Evolutionary conservation across 2,888 invertebrate species (phyloP).

Genomic region (Podotricha telesiphe): DNA sequence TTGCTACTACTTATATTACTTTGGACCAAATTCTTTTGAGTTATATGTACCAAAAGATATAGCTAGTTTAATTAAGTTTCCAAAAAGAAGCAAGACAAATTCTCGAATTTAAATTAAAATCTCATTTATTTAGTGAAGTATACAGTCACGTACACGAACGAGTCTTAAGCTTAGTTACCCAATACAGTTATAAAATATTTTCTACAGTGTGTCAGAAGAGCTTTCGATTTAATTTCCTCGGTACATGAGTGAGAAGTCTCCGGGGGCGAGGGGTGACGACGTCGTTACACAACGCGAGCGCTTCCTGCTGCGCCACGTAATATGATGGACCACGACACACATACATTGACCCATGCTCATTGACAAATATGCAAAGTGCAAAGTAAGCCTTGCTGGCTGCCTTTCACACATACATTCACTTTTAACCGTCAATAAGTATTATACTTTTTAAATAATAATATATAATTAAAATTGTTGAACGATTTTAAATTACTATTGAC

Average conservation of each 20-base stretch:
- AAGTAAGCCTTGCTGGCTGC: not conserved
- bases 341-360: slow-evolving; percentile 22
- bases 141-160: not conserved
- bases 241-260: not conserved
- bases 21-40: too few species aligned
- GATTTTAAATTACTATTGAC: too few species aligned
- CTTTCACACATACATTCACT: too few species aligned
- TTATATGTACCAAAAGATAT: too few species aligned
- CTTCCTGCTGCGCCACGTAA: slow-evolving; percentile 2
- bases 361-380: not conserved
- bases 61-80: too few species aligned
- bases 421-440: too few species aligned
- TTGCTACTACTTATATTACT: not conserved
- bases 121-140: not conserved
- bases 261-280: too few species aligned
- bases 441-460: not conserved
- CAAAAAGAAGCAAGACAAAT: not conserved
- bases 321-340: slow-evolving; percentile 14
- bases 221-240: not conserved
- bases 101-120: too few species aligned
- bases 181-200: not conserved
- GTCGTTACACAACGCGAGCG: not conserved
- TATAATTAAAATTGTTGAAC: too few species aligned
- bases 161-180: not conserved
- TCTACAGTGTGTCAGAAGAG: too few species aligned